These are phyloP conservation scores for Platyrinchus mystaceus DNA, from an alignment of 2,797 vertebrate genomes.

Conservation along the genomic window DNA sequence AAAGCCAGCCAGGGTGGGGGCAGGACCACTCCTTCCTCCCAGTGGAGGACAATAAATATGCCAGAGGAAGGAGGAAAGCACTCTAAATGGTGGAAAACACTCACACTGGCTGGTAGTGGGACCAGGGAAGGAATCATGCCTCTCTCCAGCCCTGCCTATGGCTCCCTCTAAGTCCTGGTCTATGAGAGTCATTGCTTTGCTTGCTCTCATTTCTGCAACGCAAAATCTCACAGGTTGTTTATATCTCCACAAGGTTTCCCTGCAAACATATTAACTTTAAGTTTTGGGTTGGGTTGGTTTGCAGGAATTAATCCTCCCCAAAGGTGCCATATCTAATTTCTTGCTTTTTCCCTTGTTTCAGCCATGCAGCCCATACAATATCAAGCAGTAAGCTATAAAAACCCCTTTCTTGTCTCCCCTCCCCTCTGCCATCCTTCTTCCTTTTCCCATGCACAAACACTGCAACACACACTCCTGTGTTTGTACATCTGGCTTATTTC, in stretches of 20 bases:
- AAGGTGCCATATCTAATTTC: neutral
- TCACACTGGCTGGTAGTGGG: neutral
- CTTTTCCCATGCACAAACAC: neutral
- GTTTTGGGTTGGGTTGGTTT: rapidly evolving
- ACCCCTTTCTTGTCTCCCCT: neutral
- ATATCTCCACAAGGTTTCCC: neutral
- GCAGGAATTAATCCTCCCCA: neutral
- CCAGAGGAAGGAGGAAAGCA: neutral
- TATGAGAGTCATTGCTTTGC: neutral
- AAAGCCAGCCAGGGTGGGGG: neutral
- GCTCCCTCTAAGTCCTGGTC: neutral
- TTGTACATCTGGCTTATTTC: neutral
- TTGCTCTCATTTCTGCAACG: neutral
- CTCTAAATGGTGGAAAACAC: neutral
- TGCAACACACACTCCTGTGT: neutral
- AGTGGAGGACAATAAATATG: neutral
- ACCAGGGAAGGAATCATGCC: neutral
- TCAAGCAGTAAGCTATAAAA: neutral
- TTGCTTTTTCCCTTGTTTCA: neutral
- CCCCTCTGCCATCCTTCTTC: neutral
- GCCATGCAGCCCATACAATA: neutral
- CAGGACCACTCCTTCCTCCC: neutral
- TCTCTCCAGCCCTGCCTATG: neutral
- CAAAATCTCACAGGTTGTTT: neutral
- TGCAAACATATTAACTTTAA: neutral